phyloP scores from a whole-genome alignment of 2,888 invertebrate species.

The Drosophila demipolita region DNA sequence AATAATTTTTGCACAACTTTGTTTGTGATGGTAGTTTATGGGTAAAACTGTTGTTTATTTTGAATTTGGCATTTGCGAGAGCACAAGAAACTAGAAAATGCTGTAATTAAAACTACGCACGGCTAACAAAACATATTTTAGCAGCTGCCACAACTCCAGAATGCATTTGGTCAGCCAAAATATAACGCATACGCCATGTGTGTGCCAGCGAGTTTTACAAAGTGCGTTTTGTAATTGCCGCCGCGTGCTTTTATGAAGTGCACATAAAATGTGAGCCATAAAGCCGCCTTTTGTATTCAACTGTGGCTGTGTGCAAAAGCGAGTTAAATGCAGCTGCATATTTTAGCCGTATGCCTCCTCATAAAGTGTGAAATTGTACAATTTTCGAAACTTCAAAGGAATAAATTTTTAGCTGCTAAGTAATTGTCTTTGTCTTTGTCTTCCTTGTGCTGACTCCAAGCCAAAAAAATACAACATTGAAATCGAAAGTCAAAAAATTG shows the following conservation, averaged over 20 bases:
- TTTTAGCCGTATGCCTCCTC: conserved; percentile 13
- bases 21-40: conserved; percentile 11
- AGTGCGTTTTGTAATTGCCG: conserved; percentile 67
- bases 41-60: conserved; percentile 23
- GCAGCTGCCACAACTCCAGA: conserved; percentile 28
- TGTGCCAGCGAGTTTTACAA: conserved; percentile 10
- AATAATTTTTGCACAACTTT: conserved; percentile 26
- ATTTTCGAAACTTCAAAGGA: conserved; percentile 5
- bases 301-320: conserved; percentile 5
- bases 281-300: conserved; percentile 19
- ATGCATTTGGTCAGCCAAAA: conserved; percentile 31
- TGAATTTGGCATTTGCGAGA: conserved; percentile 7
- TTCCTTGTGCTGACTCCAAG: conserved; percentile 24
- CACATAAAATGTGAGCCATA: conserved; percentile 51
- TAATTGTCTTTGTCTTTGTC: neutral
- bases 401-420: conserved; percentile 22
- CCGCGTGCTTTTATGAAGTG: conserved; percentile 62
- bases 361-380: conserved; percentile 33
- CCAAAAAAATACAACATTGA: conserved; percentile 24
- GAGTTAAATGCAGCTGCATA: conserved; percentile 25
- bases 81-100: conserved; percentile 32
- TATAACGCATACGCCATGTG: conserved; percentile 72
- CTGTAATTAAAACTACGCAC: conserved; percentile 58
- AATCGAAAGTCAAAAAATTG: conserved; percentile 57
- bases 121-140: conserved; percentile 54